Conservation (phyloP, 2,113 vertebrate species). For the Aplodontia rufa region DNA sequence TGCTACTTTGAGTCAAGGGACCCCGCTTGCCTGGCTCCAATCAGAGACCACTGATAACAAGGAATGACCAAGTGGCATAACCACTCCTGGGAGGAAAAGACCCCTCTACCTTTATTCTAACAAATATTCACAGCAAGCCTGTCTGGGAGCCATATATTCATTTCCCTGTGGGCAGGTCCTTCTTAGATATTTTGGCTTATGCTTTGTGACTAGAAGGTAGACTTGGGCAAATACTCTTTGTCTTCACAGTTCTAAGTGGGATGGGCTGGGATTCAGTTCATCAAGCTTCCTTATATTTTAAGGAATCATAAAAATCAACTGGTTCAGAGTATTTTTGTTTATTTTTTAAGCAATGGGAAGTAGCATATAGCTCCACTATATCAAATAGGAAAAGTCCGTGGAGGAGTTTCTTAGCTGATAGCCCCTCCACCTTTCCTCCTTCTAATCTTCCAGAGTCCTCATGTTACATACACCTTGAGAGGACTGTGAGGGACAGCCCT, state of each 20-base stretch:
- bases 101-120: neutral
- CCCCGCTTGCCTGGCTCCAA: neutral
- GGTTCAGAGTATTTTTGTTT: neutral
- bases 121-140: neutral
- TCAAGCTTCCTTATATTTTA: neutral
- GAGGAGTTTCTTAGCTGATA: neutral
- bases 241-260: neutral
- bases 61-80: neutral
- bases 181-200: neutral
- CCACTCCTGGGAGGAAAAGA: neutral
- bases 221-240: neutral
- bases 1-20: neutral
- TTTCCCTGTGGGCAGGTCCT: neutral
- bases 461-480: neutral
- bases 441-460: neutral
- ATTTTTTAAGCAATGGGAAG: neutral
- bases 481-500: neutral
- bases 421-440: neutral
- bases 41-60: neutral
- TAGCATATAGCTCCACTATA: neutral
- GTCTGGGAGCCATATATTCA: neutral
- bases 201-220: neutral
- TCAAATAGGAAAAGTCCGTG: neutral
- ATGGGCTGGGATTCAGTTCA: neutral
- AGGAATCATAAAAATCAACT: neutral